Evolutionary conservation across 2,113 vertebrate species (phyloP).

Genomic region (Clarias gariepinus): DNA sequence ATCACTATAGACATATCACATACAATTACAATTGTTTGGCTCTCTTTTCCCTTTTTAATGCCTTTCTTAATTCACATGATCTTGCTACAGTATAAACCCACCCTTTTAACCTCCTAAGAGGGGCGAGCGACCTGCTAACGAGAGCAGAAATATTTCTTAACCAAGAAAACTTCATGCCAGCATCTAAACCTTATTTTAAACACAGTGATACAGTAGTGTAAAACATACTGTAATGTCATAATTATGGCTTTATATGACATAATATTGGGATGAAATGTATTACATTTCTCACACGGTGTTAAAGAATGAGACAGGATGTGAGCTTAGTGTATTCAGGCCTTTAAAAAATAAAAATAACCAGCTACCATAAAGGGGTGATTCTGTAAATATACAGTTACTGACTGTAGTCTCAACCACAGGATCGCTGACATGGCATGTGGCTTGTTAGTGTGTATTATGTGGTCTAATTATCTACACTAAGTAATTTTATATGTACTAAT

Average conservation of each 20-base stretch:
- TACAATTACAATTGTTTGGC: not conserved
- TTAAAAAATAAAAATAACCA: not conserved
- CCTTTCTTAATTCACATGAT: not conserved
- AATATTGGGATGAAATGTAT: conserved; percentile 4
- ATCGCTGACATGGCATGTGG: not conserved
- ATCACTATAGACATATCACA: conserved; percentile 16
- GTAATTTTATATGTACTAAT: not conserved
- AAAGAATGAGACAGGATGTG: not conserved
- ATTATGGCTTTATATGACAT: not conserved
- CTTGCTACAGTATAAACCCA: not conserved
- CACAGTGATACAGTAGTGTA: not conserved
- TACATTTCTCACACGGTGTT: not conserved
- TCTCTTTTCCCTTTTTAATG: not conserved
- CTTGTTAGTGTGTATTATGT: not conserved
- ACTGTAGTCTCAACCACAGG: not conserved
- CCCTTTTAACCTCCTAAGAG: not conserved
- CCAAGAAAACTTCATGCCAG: not conserved
- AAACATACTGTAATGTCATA: not conserved
- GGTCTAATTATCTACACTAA: not conserved
- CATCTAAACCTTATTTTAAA: conserved; percentile 2
- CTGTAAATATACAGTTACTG: conserved; percentile 12
- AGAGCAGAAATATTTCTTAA: not conserved
- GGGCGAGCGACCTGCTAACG: not conserved
- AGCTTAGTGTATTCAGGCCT: conserved; percentile 29
- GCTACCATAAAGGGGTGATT: conserved; percentile 3